Base-by-base conservation (phyloP, 2,888 invertebrate genomes). In the Neria commutata region DNA sequence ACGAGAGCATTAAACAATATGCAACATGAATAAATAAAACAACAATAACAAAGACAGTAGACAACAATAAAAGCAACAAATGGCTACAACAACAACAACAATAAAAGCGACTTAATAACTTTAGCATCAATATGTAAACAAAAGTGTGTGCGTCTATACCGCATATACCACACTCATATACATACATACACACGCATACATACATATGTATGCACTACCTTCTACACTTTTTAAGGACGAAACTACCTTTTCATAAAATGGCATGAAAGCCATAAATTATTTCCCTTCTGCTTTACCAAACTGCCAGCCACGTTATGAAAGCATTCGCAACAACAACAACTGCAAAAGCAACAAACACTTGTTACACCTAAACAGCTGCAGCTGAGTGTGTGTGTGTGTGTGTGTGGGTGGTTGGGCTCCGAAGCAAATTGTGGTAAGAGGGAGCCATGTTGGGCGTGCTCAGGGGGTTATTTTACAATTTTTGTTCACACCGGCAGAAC, bases 201-300 rank as follows among this genome's bases (percentile, higher is more conserved):
- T n/a, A n/a, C n/a, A n/a, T n/a, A n/a, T n/a, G n/a, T n/a, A n/a
- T n/a, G n/a, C n/a, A n/a, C n/a, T n/a, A n/a, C n/a, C n/a, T n/a
- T n/a, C n/a, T n/a, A n/a, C n/a, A n/a, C n/a, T n/a, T n/a, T n/a
- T n/a, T n/a, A n/a, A n/a, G 29, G 19, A 26, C 37, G 24, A 52
- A 52, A 37, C 40, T 25, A 52, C 52, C 52, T 52, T 52, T 24
- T 40, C 42, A 25, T 16, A 24, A 25, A 52, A 40, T 40, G 37
- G 42, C 19, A 52, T 26, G 40, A 52, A 52, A 52, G 25, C 25
- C 52, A 52, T 52, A 40, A 52, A 37, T 52, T 52, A 52, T 52
- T 40, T 52, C n/a, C n/a, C n/a, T n/a, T 40, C 4, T 16, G 47
- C 26, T 26, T 6, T 2, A 10, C 10, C 45, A 45, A 5, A 45